Conservation (phyloP, 2,113 vertebrate genomes). For the Paralichthys olivaceus region DNA sequence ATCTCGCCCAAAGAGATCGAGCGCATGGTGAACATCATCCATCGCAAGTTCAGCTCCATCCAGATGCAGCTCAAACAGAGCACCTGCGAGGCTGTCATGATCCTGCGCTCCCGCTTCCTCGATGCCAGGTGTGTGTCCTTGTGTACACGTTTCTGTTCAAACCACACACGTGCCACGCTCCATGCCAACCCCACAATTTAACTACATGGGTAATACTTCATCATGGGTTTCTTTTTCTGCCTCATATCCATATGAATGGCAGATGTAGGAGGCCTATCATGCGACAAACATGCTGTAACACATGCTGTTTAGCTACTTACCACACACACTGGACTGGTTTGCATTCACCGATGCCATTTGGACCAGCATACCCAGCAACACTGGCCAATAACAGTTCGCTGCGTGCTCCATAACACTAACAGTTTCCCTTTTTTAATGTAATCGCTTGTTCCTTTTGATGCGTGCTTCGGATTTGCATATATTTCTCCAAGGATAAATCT, state of each 20-base stretch:
- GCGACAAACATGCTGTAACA: conserved; percentile 43
- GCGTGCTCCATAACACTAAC: conserved; percentile 53
- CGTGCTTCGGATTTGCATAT: conserved; percentile 81
- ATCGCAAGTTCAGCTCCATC: conserved; percentile 99
- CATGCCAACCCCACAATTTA: conserved; percentile 14
- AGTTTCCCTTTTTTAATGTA: conserved; percentile 76
- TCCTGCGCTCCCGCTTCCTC: conserved; percentile 97
- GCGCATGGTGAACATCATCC: conserved; percentile 98
- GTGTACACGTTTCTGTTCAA: neutral
- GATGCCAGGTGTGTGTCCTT: conserved; percentile 89
- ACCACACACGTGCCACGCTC: neutral
- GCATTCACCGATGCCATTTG: conserved; percentile 51
- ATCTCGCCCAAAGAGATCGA: conserved; percentile 99
- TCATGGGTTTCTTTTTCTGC: conserved; percentile 22
- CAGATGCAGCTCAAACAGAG: conserved; percentile 99
- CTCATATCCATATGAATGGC: conserved; percentile 64
- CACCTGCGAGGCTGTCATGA: conserved; percentile 99
- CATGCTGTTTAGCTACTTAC: conserved; percentile 37
- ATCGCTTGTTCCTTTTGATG: conserved; percentile 83
- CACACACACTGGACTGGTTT: conserved; percentile 41
- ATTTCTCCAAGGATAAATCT: conserved; percentile 83
- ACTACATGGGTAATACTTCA: conserved; percentile 34
- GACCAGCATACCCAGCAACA: conserved; percentile 36
- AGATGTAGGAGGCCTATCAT: conserved; percentile 56
- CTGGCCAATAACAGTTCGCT: conserved; percentile 52